A percentile compares a stretch with the other conserved stretches of the same genome.
These are phyloP conservation scores for Zaprionus taronus DNA, from an alignment of 1,140 invertebrate species.

Conservation along the genomic window DNA sequence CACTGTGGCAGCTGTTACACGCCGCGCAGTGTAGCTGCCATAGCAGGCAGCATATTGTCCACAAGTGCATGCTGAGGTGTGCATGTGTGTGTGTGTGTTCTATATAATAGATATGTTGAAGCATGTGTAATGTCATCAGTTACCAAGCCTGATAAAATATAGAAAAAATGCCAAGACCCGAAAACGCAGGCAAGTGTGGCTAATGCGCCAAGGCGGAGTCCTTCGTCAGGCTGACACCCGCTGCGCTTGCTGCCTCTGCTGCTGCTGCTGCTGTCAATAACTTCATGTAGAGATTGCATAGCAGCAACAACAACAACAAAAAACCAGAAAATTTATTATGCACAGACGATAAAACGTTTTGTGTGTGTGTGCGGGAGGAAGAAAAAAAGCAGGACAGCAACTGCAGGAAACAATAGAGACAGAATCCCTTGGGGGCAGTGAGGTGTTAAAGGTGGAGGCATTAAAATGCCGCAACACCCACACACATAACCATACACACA, in stretches of 20 bases:
- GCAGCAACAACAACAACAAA: slow-evolving; percentile 29
- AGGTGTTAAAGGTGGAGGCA: slow-evolving; percentile 64
- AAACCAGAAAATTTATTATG: slow-evolving; percentile 74
- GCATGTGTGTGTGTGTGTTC: slow-evolving; percentile 14
- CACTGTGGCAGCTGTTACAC: slow-evolving; percentile 74
- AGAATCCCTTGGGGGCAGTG: slow-evolving; percentile 58
- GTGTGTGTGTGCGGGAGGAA: slow-evolving; percentile 34
- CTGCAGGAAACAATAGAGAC: slow-evolving; percentile 76
- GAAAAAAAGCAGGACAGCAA: slow-evolving; percentile 33
- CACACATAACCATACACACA: not conserved
- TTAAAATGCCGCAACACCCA: slow-evolving; percentile 65
- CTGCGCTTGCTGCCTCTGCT: slow-evolving; percentile 1
- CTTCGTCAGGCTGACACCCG: not conserved
- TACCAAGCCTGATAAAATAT: slow-evolving; percentile 49
- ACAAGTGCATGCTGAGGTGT: slow-evolving; percentile 18
- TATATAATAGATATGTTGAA: slow-evolving; percentile 28
- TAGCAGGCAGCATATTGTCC: slow-evolving; percentile 51
- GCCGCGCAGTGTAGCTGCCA: not conserved
- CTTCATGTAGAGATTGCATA: slow-evolving; percentile 50
- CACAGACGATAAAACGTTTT: slow-evolving; percentile 81
- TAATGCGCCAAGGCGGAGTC: slow-evolving; percentile 48
- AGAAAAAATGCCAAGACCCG: slow-evolving; percentile 23
- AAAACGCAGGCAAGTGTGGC: slow-evolving; percentile 66
- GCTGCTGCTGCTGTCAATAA: slow-evolving; percentile 63
- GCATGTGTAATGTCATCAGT: slow-evolving; percentile 66